Evolutionary conservation across 2,113 vertebrate genomes (phyloP).

Genomic region (Scalopus aquaticus): DNA sequence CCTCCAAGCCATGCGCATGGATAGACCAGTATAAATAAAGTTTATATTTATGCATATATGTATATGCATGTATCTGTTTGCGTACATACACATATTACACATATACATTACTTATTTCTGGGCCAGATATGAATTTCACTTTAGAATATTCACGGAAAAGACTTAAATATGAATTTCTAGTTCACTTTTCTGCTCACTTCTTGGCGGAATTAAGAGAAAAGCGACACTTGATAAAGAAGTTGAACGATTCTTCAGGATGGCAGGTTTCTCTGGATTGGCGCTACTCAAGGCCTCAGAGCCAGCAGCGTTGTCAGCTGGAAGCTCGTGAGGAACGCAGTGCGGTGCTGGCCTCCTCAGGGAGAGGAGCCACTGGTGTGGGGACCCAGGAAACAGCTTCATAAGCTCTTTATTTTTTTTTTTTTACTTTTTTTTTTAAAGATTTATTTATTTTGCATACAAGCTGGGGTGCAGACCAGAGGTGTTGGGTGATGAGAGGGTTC

Average conservation of each 20-base stretch:
- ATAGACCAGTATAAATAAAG: neutral
- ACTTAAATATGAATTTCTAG: neutral
- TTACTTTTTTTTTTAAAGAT: too few relatives aligned
- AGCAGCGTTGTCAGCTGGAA: neutral
- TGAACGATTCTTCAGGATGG: neutral
- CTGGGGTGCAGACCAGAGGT: too few relatives aligned
- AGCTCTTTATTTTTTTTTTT: too few relatives aligned
- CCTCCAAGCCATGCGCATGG: neutral
- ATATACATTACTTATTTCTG: neutral
- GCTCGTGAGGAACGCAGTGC: neutral
- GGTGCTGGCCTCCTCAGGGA: neutral
- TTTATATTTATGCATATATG: neutral
- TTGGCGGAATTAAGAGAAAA: neutral
- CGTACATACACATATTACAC: neutral
- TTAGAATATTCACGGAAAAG: neutral
- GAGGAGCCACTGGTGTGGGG: neutral
- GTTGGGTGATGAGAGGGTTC: too few relatives aligned
- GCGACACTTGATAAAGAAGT: neutral
- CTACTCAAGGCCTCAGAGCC: neutral
- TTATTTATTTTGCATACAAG: too few relatives aligned
- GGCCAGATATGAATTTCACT: neutral
- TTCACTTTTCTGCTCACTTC: constrained; percentile 26
- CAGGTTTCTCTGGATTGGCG: neutral
- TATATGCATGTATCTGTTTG: neutral
- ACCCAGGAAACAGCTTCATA: neutral